phyloP scores from a whole-genome alignment of 1,140 invertebrate genomes.

The Bombus sylvicola region DNA sequence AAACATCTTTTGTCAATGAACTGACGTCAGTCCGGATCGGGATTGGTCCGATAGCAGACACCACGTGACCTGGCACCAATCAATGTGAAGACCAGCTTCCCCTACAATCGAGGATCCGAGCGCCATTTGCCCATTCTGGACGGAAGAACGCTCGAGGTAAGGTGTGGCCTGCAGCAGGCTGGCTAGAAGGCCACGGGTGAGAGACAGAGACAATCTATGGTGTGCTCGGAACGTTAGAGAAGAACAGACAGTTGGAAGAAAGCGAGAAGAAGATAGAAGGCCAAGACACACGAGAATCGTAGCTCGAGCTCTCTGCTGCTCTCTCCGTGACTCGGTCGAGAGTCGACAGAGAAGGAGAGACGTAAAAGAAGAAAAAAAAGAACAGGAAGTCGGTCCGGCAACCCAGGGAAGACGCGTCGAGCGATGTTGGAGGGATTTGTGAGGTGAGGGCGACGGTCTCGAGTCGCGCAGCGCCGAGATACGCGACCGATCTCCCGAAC shows the following conservation, averaged over 20 bases:
- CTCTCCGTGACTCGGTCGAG: background rate
- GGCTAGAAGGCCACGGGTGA: slow-evolving; percentile 25
- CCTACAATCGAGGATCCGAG: slow-evolving; percentile 61
- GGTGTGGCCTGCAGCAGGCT: slow-evolving; percentile 69
- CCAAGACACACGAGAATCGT: background rate
- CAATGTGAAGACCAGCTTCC: slow-evolving; percentile 44
- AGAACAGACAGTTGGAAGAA: slow-evolving; percentile 45
- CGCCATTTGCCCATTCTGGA: slow-evolving; percentile 79
- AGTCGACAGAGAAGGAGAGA: background rate
- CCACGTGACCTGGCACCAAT: slow-evolving; percentile 81
- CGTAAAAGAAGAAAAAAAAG: slow-evolving; percentile 19
- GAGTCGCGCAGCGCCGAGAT: slow-evolving; percentile 45
- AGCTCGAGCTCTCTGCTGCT: background rate
- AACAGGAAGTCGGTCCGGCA: slow-evolving; percentile 42
- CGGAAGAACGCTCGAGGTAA: slow-evolving; percentile 75
- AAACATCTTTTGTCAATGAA: slow-evolving; percentile 83
- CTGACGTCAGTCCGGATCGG: slow-evolving; percentile 79
- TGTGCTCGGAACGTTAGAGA: background rate
- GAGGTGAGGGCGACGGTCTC: slow-evolving; percentile 56
- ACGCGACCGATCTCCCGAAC: slow-evolving; percentile 34
- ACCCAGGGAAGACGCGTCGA: slow-evolving; percentile 35
- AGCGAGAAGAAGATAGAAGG: background rate
- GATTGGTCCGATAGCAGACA: slow-evolving; percentile 72
- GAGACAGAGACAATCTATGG: slow-evolving; percentile 1
- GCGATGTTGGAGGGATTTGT: slow-evolving; percentile 54